phyloP scores from a whole-genome alignment of 2,113 vertebrate species.

The Chamaea fasciata region DNA sequence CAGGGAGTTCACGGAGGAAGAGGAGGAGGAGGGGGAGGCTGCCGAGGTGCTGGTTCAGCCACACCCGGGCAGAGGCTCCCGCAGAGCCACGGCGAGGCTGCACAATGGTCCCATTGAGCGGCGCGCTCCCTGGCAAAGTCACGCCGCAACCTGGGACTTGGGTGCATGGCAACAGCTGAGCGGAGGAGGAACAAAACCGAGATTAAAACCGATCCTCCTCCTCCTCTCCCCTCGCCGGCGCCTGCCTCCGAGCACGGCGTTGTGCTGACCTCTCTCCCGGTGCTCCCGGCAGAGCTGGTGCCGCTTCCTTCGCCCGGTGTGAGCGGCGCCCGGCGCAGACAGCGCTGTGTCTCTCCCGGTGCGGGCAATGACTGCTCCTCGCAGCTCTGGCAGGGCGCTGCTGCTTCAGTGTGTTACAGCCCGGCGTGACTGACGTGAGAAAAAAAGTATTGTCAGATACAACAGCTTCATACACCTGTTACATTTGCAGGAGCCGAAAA shows the following conservation, averaged over 20 bases:
- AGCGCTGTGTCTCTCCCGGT: background rate
- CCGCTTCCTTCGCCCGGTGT: background rate
- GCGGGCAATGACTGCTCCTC: conserved; percentile 8
- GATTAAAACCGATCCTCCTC: conserved; percentile 10
- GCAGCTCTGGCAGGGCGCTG: conserved; percentile 7
- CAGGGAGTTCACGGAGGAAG: conserved; percentile 16
- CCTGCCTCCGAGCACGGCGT: background rate
- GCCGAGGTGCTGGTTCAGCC: conserved; percentile 42
- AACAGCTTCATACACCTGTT: conserved; percentile 22
- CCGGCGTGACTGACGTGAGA: conserved; percentile 8
- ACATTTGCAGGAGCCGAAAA: background rate
- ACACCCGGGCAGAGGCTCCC: conserved; percentile 51
- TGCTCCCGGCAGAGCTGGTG: background rate
- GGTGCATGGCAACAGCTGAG: conserved; percentile 41
- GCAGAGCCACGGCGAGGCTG: conserved; percentile 35
- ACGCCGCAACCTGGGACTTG: conserved; percentile 49
- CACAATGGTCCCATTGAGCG: conserved; percentile 65
- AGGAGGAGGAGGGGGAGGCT: conserved; percentile 28
- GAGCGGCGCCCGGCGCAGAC: background rate
- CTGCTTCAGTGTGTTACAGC: background rate
- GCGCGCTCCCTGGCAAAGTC: conserved; percentile 68
- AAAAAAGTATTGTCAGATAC: background rate
- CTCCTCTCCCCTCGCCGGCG: background rate
- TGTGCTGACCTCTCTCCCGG: background rate
- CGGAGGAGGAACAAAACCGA: conserved; percentile 46